A percentile compares a stretch with the other conserved stretches of the same genome.
These are phyloP conservation scores for Hypselothyrea guttata DNA, from an alignment of 2,888 invertebrate genomes.

Conservation along the genomic window DNA sequence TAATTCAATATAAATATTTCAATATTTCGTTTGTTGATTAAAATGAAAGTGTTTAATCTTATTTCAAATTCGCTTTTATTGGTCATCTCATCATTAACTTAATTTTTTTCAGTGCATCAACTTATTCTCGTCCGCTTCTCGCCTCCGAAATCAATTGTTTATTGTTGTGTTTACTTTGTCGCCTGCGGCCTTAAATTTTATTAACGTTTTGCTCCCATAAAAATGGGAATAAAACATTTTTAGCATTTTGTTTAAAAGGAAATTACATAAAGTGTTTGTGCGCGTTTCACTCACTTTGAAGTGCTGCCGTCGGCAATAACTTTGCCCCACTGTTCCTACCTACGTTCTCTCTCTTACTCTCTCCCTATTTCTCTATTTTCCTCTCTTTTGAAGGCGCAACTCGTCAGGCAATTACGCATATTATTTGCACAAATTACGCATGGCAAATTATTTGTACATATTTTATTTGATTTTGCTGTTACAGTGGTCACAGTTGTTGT, in stretches of 20 bases:
- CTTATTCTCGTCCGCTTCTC: slow-evolving; percentile 14
- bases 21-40: too few species aligned
- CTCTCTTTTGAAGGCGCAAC: slow-evolving; percentile 21
- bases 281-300: slow-evolving; percentile 61
- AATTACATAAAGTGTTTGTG: slow-evolving; percentile 10
- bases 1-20: too few species aligned
- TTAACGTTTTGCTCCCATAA: slow-evolving; percentile 53
- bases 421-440: slow-evolving; percentile 79
- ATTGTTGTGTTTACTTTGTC: slow-evolving; percentile 75
- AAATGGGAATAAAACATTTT: slow-evolving; percentile 44
- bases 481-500: too few species aligned
- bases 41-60: too few species aligned
- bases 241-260: slow-evolving; percentile 36
- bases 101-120: slow-evolving; percentile 16
- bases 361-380: background rate
- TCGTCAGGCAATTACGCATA: slow-evolving; percentile 67
- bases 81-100: too few species aligned
- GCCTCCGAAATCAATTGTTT: slow-evolving; percentile 33
- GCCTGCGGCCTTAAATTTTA: slow-evolving; percentile 70
- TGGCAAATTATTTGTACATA: slow-evolving; percentile 64
- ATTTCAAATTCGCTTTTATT: too few species aligned
- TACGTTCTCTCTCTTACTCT: background rate
- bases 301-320: slow-evolving; percentile 46
- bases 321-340: background rate
- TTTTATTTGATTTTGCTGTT: slow-evolving; percentile 41